Conservation (phyloP, 1,140 invertebrate genomes). For the Brachionus paranguensis region DNA sequence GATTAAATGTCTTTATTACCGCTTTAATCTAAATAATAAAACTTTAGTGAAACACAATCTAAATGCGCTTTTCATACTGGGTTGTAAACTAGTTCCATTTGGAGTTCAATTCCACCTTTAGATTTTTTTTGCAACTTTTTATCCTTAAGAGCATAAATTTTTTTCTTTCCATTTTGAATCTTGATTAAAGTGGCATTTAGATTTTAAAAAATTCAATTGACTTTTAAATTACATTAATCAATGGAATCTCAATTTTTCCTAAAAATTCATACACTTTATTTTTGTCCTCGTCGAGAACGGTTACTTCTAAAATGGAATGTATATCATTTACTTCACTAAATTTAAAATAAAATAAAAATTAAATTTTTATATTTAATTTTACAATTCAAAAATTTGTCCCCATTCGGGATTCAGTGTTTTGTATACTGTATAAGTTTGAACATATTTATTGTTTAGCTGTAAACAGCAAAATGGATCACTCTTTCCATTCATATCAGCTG, state of each 20-base stretch:
- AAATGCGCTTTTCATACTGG: constrained; percentile 61
- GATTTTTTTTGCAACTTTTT: constrained; percentile 79
- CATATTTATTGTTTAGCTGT: constrained; percentile 82
- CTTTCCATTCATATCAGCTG: constrained; percentile 55
- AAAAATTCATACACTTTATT: constrained; percentile 97
- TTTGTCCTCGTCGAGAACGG: constrained; percentile 93
- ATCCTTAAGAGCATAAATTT: constrained; percentile 94
- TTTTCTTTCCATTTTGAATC: constrained; percentile 81
- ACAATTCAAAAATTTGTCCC: constrained; percentile 99
- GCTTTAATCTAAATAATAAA: constrained; percentile 68
- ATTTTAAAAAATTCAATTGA: background rate
- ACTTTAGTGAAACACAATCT: too few relatives aligned
- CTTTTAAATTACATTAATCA: constrained; percentile 59
- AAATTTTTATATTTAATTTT: constrained; percentile 53
- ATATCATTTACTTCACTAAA: constrained; percentile 90
- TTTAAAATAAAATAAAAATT: background rate
- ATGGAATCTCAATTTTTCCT: constrained; percentile 82
- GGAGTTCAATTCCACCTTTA: constrained; percentile 88
- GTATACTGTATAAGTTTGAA: constrained; percentile 97
- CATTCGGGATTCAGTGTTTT: constrained; percentile 91
- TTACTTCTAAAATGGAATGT: constrained; percentile 88
- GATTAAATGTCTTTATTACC: constrained; percentile 82
- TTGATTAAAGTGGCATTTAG: constrained; percentile 45
- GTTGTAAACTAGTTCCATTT: constrained; percentile 87
- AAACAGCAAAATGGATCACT: constrained; percentile 93